phyloP scores from a whole-genome alignment of 37 sponge, comb jelly and placozoan species.

The Cliona cf. orientalis region DNA sequence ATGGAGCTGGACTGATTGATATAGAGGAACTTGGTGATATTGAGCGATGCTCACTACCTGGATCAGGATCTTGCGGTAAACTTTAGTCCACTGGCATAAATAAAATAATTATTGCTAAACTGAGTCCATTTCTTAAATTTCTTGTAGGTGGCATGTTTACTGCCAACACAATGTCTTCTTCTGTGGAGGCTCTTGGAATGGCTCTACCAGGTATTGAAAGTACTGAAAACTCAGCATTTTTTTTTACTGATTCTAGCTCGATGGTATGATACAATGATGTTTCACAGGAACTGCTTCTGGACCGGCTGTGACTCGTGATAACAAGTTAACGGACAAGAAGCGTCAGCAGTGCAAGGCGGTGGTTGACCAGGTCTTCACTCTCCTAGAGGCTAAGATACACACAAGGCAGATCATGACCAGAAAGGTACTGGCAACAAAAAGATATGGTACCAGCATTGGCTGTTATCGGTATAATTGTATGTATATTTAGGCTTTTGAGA shows the following conservation, averaged over 20 bases:
- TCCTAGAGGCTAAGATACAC: slow-evolving; percentile 27
- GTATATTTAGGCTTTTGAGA: slow-evolving; percentile 79
- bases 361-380: slow-evolving; percentile 53
- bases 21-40: slow-evolving; percentile 71
- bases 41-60: slow-evolving; percentile 70
- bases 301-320: slow-evolving; percentile 67
- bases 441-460: too few species aligned
- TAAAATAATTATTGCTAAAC: neutral
- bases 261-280: too few species aligned
- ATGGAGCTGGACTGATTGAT: slow-evolving; percentile 77
- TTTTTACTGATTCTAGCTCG: too few species aligned
- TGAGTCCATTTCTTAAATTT: too few species aligned
- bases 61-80: slow-evolving; percentile 82
- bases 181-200: slow-evolving; percentile 76
- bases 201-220: slow-evolving; percentile 73
- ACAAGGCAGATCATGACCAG: slow-evolving; percentile 74
- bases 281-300: slow-evolving; percentile 66
- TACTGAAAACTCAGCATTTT: too few species aligned
- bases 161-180: slow-evolving; percentile 85
- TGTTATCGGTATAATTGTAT: too few species aligned
- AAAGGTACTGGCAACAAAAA: too few species aligned
- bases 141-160: slow-evolving; percentile 86
- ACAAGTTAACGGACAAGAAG: slow-evolving; percentile 66
- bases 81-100: neutral
- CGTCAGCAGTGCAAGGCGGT: slow-evolving; percentile 41